Evolutionary conservation across 2,113 vertebrate species (phyloP), one percentile per base, ranked within the genome.

Genomic region (Rhipidura dahli): DNA sequence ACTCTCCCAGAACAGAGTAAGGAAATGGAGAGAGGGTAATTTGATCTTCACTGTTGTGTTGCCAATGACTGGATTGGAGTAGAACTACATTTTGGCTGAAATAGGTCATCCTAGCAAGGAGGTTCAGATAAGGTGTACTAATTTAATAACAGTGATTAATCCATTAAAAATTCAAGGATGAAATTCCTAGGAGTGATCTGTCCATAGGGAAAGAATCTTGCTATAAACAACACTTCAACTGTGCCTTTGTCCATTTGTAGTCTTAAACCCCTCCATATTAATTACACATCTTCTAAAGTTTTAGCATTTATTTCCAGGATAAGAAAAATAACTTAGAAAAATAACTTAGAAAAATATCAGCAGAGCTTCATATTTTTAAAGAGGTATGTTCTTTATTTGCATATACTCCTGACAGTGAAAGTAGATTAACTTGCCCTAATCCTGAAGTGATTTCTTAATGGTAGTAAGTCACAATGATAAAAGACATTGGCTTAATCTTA

Each of bases 211-310:
- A 49, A 63, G 3, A 76, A 71, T 54, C 30, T 80, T 83, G 15
- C 21, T 57, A 37, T 20, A 33, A 26, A 2, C 9, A 66, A 39
- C 17, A 28, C 1, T 23, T 59, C 23, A 80, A 7, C 11, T 22
- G 6, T 66, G 23, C 10, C 8, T 83, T 66, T 0, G 0, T 51
- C 33, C 15, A 66, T 56, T 42, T 56, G 40, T 15, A 60, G 35
- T n/a, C 35, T 65, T 50, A 42, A 66, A 5, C 7, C 1, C 0
- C 3, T 3, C 1, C 0, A 0, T 4, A 28, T 45, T 56, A 42
- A 10, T 3, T 56, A 27, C 3, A 19, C 2, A 1, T 23, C 15
- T 72, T 7, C 9, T 59, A 26, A 87, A 47, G 20, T 76, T 89
- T 51, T 53, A 71, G 1, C 3, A 0, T 65, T 79, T 73, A 56